Evolutionary conservation across 2,113 vertebrate genomes (phyloP), one percentile per base, ranked within the genome.

Genomic region (Solenodon paradoxus): DNA sequence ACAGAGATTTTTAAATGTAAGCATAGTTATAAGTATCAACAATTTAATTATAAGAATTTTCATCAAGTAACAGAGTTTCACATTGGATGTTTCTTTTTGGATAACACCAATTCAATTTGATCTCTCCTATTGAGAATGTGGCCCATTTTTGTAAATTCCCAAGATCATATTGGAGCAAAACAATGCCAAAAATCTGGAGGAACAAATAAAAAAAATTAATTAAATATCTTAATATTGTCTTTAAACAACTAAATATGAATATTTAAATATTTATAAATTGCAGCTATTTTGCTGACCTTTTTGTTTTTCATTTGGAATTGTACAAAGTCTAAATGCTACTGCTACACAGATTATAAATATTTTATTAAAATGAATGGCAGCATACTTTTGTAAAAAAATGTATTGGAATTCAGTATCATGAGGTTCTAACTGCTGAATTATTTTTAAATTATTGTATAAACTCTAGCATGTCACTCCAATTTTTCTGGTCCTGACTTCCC

Each of bases 41-140:
- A 82, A 15, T 77, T n/a, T n/a, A n/a, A n/a, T n/a, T n/a, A n/a
- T n/a, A n/a, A n/a, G 53, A 95, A 95, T 82, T 96, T 94, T 64
- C 30, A 77, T 66, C 42, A 95, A 92, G 79, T 95, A 77, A 78
- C 22, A 80, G 30, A 40, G 9, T 12, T 94, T 85, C 78, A 7
- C 26, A 45, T 32, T 92, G 30, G 28, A 71, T 26, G 7, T 96
- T 88, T 83, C 38, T 92, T 7, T 91, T 79, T 57, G 42, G n/a
- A 32, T 72, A 95, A 78, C 45, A 69, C 42, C 35, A 92, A 40
- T 12, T n/a, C 35, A 92, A 40, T 12, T n/a, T 30, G 47, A 90
- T 2, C 9, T 90, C 32, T 69, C 24, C 9, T 87, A 83, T 80
- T 61, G 55, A 93, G 28, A 72, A 2, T 92, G 5, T 40, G 28